Evolutionary conservation across 1,140 invertebrate genomes (phyloP), one percentile per base, ranked within the genome.

Genomic region (Nebria ingens): DNA sequence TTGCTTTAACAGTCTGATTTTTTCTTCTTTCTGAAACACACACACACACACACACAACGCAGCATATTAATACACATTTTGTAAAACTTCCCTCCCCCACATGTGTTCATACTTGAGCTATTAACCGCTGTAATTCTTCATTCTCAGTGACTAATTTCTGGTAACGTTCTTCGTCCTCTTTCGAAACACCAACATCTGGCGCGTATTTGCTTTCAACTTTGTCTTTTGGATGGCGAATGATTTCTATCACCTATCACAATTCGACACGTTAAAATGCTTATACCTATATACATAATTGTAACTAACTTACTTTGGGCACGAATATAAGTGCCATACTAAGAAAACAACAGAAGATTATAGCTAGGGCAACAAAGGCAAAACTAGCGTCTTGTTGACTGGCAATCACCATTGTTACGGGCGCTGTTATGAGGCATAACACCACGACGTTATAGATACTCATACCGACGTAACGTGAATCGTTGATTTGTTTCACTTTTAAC

Each of bases 401-500:
- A 59, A 99, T 97, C 13, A 98, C 93, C 76, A 98, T 83, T 11
- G 91, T 93, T 29, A 99, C 95, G 0, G 96, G 96, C 12, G 91
- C 94, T 9, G 95, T 98, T 66, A 99, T 97, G 54, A 98, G 74
- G 69, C 94, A 97, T 12, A 99, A 79, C 20, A 99, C 92, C 55
- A 97, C 95, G 50, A 99, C 95, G 74, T 99, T 99, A 75, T 99
- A 99, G 66, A 99, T 98, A 62, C 93, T 93, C 92, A 99, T 97
- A 59, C 94, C 94, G 11, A 98, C 95, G 72, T 98, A 96, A 65
- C 94, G 81, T 0, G 93, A 96, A 75, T 99, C 97, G 72, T 92
- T 93, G 62, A 93, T 93, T 68, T 90, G 86, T 56, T 90, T 88
- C 6, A 93, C 84, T 77, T 99, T 99, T 19, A 98, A 85, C 56